Evolutionary conservation across 2,888 invertebrate genomes (phyloP).

Genomic region (Zaprionus lineosus): DNA sequence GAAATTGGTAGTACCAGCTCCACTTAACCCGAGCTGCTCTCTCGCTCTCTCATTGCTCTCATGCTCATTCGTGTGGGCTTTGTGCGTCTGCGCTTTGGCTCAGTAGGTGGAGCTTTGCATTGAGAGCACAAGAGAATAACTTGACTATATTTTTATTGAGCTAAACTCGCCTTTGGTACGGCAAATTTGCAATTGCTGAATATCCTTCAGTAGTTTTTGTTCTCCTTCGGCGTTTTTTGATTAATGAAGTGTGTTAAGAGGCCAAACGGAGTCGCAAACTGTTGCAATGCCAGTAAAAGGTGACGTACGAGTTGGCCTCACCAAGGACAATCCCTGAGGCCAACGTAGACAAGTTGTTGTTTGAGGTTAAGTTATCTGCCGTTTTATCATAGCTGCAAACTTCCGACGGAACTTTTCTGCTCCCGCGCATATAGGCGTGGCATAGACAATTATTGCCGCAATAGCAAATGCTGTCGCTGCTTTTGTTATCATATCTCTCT

Average conservation of each 20-base stretch:
- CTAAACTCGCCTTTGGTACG: conserved; percentile 36
- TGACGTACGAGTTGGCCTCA: conserved; percentile 35
- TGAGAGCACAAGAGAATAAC: conserved; percentile 1
- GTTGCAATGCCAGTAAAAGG: conserved; percentile 50
- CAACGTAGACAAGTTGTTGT: conserved; percentile 60
- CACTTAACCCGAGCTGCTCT: conserved; percentile 29
- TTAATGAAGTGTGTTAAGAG: conserved; percentile 82
- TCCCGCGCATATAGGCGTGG: conserved; percentile 58
- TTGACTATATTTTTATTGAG: neutral
- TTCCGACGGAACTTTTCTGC: conserved; percentile 37
- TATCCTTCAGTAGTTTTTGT: conserved; percentile 37
- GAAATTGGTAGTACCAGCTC: conserved; percentile 46
- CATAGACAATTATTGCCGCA: conserved; percentile 39
- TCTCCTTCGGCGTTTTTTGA: conserved; percentile 56
- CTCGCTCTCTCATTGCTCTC: conserved; percentile 36
- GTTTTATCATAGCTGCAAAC: conserved; percentile 30
- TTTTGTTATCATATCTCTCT: conserved; percentile 70
- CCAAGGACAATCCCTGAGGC: conserved; percentile 70
- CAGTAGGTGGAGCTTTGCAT: conserved; percentile 73
- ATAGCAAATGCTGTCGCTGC: conserved; percentile 17
- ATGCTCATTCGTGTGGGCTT: conserved; percentile 29
- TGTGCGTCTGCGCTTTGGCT: conserved; percentile 54
- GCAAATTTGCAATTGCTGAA: conserved; percentile 32
- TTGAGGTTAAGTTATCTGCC: conserved; percentile 51
- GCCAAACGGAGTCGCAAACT: conserved; percentile 69